phyloP scores from a whole-genome alignment of 2,888 invertebrate genomes.

The Pterostichus niger region DNA sequence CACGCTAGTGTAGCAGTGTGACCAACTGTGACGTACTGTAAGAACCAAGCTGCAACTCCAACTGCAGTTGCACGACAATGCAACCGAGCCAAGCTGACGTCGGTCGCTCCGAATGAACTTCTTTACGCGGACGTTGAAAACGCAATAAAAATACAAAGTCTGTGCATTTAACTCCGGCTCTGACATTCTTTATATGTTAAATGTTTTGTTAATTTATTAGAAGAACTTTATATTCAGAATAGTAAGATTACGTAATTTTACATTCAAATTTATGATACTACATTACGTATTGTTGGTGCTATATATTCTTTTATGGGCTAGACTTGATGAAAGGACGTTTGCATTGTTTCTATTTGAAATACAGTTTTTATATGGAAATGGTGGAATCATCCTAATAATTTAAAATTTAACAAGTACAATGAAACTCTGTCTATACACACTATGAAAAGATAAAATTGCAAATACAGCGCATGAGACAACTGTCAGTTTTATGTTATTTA shows the following conservation, averaged over 20 bases:
- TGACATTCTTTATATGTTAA: background rate
- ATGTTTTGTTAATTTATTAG: slow-evolving; percentile 31
- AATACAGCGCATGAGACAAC: too few relatives aligned
- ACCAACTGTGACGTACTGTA: slow-evolving; percentile 1
- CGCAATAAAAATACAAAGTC: slow-evolving; percentile 31
- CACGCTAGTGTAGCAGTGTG: slow-evolving; percentile 10
- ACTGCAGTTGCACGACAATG: slow-evolving; percentile 22
- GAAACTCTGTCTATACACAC: too few relatives aligned
- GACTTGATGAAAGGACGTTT: background rate
- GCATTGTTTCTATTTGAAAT: slow-evolving; percentile 1
- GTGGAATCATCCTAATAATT: too few relatives aligned
- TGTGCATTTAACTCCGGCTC: background rate
- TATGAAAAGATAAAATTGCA: too few relatives aligned
- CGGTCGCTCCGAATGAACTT: slow-evolving; percentile 31
- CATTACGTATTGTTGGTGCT: background rate
- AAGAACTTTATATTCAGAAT: slow-evolving; percentile 19
- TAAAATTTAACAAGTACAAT: too few relatives aligned
- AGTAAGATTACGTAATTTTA: slow-evolving; percentile 7
- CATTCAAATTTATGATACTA: slow-evolving; percentile 5
- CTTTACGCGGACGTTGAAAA: slow-evolving; percentile 33
- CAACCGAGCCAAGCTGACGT: slow-evolving; percentile 4
- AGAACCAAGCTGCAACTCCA: slow-evolving; percentile 6
- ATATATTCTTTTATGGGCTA: background rate
- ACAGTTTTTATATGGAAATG: slow-evolving; percentile 9
- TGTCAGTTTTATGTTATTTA: too few relatives aligned